Conservation (phyloP, 2,888 invertebrate genomes). For the Orthosia incerta region DNA sequence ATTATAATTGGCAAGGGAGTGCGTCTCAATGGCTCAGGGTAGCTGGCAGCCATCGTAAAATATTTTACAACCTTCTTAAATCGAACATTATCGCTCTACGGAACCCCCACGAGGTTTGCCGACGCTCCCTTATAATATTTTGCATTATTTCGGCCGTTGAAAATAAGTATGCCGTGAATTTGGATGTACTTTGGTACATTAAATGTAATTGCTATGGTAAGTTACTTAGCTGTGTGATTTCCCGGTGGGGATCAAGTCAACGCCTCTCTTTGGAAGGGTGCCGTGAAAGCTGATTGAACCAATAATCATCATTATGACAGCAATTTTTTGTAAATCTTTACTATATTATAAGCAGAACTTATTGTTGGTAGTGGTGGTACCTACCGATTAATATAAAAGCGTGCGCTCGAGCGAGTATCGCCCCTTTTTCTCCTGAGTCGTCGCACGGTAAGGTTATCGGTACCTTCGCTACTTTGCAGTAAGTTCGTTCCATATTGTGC, state of each 20-base stretch:
- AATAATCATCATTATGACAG: not conserved
- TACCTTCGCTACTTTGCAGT: no score
- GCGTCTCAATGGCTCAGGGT: conserved; percentile 61
- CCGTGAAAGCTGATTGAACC: not conserved
- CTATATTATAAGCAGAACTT: no score
- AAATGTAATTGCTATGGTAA: conserved; percentile 41
- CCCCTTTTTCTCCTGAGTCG: no score
- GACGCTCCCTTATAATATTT: conserved; percentile 58
- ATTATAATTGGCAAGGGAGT: conserved; percentile 71
- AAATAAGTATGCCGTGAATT: conserved; percentile 63
- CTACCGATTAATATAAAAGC: no score
- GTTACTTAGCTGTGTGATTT: conserved; percentile 19
- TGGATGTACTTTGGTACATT: conserved; percentile 31
- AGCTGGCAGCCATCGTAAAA: conserved; percentile 72
- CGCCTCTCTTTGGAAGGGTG: not conserved
- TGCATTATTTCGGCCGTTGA: conserved; percentile 68
- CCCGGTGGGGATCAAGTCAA: not conserved
- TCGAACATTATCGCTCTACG: conserved; percentile 76
- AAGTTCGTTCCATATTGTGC: no score
- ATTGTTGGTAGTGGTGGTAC: no score
- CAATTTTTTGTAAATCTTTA: no score
- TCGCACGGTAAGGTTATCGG: no score
- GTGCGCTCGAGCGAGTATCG: no score
- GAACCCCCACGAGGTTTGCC: conserved; percentile 65
- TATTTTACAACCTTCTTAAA: conserved; percentile 78